Base-by-base conservation (phyloP, 1,140 invertebrate species). In the Dendroctonus ponderosae region DNA sequence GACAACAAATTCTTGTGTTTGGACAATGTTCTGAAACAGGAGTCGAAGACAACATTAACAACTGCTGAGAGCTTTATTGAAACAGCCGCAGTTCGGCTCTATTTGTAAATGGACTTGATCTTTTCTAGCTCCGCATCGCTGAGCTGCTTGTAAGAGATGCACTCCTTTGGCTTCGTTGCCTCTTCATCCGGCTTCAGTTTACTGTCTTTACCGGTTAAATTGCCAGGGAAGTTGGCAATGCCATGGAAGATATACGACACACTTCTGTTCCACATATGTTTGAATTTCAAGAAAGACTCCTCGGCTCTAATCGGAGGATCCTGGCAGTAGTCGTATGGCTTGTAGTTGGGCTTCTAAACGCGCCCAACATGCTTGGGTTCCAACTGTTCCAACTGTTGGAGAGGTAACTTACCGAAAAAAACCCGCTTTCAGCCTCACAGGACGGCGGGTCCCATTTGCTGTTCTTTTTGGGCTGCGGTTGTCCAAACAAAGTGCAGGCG, bases 381-480 rank as follows among this genome's bases (percentile, higher is more conserved):
- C 1, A 42, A 12, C 5, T 41, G 26, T 44, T 41, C 5, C 1
- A 42, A 12, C 5, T 41, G 43, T 38, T 14, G 41, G 3, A 37
- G 40, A 2, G 9, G 9, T 15, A 59, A 59, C 14, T 0, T 61
- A 70, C 71, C 9, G 38, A 50, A 42, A 73, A 70, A 50, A 73
- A 62, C 9, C 68, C 70, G 51, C 75, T 80, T 12, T 78, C 77
- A 66, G 83, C 79, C 39, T 85, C 84, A 2, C 72, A 73, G 5
- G 70, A 70, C n/a, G 70, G 65, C 1, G 72, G 57, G 48, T 71
- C 68, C 70, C 68, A 72, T 48, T 68, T 70, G 11, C 57, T 54
- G 43, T 63, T 70, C 57, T 65, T 72, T 12, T 51, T 58, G 6
- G 58, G 61, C 26, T n/a, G 14, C 7, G 67, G 68, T 8, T 26